Percentiles rank a stretch among this genome's conserved stretches.
Conservation (phyloP, 1,140 invertebrate species). For the Aphelenchoides besseyi region DNA sequence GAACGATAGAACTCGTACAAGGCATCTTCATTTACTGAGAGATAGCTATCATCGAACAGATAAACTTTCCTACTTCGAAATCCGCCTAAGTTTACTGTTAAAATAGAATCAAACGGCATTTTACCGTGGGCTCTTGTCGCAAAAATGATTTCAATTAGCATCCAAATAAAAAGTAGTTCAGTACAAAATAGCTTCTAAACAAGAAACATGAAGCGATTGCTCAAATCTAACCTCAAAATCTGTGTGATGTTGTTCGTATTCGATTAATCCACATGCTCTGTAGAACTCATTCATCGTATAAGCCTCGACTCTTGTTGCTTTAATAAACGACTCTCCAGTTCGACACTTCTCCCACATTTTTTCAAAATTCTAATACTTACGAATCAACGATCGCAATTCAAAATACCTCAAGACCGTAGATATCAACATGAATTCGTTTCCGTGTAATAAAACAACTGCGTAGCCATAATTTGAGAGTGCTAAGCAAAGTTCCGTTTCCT, state of each 20-base stretch:
- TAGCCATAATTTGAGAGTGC: not conserved
- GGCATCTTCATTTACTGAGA: not conserved
- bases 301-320: not conserved
- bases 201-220: not conserved
- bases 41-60: not conserved
- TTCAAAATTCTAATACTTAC: not conserved
- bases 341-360: not conserved
- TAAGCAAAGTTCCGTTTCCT: not conserved
- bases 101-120: too few species aligned
- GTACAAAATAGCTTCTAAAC: not conserved
- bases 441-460: not conserved
- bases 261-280: not conserved
- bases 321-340: not conserved
- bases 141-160: conserved; percentile 7
- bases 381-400: too few species aligned
- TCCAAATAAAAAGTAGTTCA: not conserved
- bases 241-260: not conserved
- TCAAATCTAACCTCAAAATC: not conserved
- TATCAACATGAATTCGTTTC: not conserved
- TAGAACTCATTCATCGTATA: not conserved
- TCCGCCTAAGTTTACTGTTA: too few species aligned
- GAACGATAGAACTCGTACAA: not conserved
- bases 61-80: not conserved
- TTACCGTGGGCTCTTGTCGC: not conserved
- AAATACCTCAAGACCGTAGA: not conserved